Percentiles rank a stretch among this genome's conserved stretches.
Conservation (phyloP, 2,888 invertebrate species). For the Metopia argyrocephala region DNA sequence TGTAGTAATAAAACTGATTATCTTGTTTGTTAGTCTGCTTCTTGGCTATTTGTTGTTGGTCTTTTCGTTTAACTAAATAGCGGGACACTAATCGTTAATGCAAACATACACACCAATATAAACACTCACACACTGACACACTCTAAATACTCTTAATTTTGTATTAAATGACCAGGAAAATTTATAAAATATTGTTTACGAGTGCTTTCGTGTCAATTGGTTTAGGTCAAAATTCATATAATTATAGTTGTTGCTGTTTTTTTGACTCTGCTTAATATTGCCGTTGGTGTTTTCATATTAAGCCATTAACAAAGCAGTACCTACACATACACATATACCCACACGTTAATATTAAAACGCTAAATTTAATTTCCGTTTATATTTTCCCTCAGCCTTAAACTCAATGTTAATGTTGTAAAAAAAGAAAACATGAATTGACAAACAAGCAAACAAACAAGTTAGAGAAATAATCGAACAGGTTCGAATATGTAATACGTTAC, state of each 20-base stretch:
- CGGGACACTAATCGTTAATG: not conserved
- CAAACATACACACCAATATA: constrained; percentile 2
- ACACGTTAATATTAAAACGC: constrained; percentile 57
- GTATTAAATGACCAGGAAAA: constrained; percentile 42
- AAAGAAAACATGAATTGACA: not conserved
- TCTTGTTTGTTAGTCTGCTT: not conserved
- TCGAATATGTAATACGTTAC: no score
- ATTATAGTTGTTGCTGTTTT: not conserved
- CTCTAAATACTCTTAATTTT: constrained; percentile 20
- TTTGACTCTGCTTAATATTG: no score
- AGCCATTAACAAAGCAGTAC: constrained; percentile 38
- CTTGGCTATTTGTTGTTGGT: constrained; percentile 1
- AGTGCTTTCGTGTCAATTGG: constrained; percentile 46
- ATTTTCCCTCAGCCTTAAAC: constrained; percentile 3
- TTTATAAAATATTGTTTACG: constrained; percentile 29
- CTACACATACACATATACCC: no score
- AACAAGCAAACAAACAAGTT: not conserved
- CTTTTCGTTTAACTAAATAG: constrained; percentile 25
- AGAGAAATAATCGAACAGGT: no score
- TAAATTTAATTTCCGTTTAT: constrained; percentile 58
- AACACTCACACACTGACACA: not conserved
- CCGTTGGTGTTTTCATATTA: constrained; percentile 11
- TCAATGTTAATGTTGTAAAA: not conserved
- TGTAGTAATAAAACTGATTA: not conserved
- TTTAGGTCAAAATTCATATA: constrained; percentile 21